Percentiles rank a stretch among this genome's conserved stretches.
These are phyloP conservation scores for Metacarcinus magister DNA, from an alignment of 2,888 invertebrate genomes.

Conservation along the genomic window DNA sequence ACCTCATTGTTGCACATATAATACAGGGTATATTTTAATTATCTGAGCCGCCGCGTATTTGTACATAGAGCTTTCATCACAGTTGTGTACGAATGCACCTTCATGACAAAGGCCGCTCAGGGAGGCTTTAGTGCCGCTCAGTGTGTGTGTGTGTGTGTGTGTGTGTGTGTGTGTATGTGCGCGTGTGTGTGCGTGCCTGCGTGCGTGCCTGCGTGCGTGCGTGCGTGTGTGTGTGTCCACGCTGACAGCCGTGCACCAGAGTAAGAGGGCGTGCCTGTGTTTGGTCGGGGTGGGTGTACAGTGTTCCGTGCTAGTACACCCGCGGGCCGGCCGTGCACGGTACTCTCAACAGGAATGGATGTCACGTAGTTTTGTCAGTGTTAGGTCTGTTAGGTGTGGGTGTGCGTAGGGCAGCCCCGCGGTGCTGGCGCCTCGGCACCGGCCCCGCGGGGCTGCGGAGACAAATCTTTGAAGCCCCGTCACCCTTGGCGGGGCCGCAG, in stretches of 20 bases:
- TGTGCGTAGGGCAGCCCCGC: neutral
- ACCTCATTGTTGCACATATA: slow-evolving; percentile 55
- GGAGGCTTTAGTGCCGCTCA: neutral
- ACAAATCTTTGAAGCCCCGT: neutral
- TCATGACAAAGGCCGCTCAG: slow-evolving; percentile 34
- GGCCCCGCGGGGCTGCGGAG: neutral
- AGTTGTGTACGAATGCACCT: neutral
- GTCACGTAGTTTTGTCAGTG: neutral
- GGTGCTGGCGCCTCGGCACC: neutral
- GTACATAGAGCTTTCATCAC: slow-evolving; percentile 58
- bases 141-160: slow-evolving; percentile 54
- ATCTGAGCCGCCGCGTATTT: slow-evolving; percentile 63
- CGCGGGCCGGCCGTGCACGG: neutral
- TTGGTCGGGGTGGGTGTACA: neutral
- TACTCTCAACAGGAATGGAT: neutral
- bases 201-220: slow-evolving; percentile 28
- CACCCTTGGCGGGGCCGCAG: neutral
- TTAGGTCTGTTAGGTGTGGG: neutral
- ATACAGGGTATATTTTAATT: slow-evolving; percentile 77
- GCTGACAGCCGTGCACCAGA: neutral
- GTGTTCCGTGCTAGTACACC: neutral
- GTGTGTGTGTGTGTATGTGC: neutral
- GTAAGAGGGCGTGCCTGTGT: neutral
- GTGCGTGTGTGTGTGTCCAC: neutral
- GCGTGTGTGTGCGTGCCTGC: neutral